These are phyloP conservation scores for Hippopotamus amphibius DNA, from an alignment of 2,113 vertebrate genomes.

Conservation along the genomic window DNA sequence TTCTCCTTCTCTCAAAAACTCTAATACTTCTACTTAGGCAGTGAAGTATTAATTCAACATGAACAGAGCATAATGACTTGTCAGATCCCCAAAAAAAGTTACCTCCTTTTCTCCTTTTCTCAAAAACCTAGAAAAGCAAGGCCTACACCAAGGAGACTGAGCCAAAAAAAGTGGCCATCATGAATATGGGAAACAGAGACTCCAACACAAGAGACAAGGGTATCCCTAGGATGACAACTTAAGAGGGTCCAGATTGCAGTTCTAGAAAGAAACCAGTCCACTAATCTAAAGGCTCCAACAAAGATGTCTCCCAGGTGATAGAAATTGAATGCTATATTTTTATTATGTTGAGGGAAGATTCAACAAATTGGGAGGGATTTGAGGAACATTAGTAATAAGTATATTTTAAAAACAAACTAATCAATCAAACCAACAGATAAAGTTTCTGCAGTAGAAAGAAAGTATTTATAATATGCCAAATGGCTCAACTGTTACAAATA, in stretches of 20 bases:
- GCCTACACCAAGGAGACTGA: neutral
- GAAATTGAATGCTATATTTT: neutral
- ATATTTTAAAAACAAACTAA: neutral
- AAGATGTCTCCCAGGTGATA: neutral
- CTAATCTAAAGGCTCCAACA: neutral
- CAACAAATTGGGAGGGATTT: neutral
- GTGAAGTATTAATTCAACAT: neutral
- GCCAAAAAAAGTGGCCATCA: neutral
- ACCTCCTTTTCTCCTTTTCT: neutral
- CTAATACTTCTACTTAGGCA: neutral
- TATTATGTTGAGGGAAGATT: neutral
- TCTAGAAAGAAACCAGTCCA: neutral
- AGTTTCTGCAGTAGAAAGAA: neutral
- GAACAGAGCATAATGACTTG: neutral
- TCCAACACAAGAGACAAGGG: neutral
- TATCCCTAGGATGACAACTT: too few species aligned
- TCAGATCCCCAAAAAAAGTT: neutral
- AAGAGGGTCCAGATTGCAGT: neutral
- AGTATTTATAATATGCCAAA: neutral
- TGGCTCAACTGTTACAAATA: neutral
- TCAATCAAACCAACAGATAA: neutral
- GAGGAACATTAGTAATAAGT: neutral
- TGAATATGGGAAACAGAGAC: neutral
- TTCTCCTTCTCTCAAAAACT: neutral
- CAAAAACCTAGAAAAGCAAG: neutral